A percentile compares a stretch with the other conserved stretches of the same genome.
These are phyloP conservation scores for Calosoma granatense DNA, from an alignment of 1,140 invertebrate species.

Conservation along the genomic window DNA sequence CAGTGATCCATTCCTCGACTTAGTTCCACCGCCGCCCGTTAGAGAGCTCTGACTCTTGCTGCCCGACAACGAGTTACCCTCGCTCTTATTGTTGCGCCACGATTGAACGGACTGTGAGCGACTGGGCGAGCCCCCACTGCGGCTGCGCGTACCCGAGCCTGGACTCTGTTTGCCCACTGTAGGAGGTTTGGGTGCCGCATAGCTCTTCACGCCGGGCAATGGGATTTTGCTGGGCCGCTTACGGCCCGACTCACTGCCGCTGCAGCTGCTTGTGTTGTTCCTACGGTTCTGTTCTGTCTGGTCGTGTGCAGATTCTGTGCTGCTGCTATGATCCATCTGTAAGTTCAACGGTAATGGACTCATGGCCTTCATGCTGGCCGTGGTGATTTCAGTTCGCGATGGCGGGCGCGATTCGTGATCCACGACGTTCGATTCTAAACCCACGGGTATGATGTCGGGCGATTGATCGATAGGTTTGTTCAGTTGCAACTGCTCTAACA, in stretches of 20 bases:
- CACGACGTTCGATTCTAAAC: constrained; percentile 31
- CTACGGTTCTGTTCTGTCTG: constrained; percentile 36
- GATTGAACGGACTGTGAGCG: constrained; percentile 39
- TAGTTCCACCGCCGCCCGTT: constrained; percentile 28
- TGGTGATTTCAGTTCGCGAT: constrained; percentile 32
- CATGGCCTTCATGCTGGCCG: constrained; percentile 43
- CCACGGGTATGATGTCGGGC: constrained; percentile 38
- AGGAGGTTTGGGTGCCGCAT: constrained; percentile 46
- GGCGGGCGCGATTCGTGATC: constrained; percentile 20
- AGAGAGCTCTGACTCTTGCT: constrained; percentile 28
- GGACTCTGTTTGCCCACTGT: constrained; percentile 33
- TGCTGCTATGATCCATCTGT: constrained; percentile 45
- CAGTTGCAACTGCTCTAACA: constrained; percentile 47
- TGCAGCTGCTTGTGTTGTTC: too few species aligned
- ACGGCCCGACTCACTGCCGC: too few species aligned
- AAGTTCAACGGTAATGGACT: constrained; percentile 42
- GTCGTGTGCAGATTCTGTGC: constrained; percentile 52
- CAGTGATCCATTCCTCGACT: constrained; percentile 35
- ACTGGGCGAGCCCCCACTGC: constrained; percentile 36
- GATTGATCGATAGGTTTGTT: constrained; percentile 23
- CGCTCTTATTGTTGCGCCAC: constrained; percentile 30
- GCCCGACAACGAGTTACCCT: constrained; percentile 14
- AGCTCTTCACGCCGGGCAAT: constrained; percentile 43
- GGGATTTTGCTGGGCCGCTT: constrained; percentile 61
- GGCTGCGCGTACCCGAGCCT: constrained; percentile 38